Evolutionary conservation across 2,888 invertebrate species (phyloP).

Genomic region (Melinopterus prodromus): DNA sequence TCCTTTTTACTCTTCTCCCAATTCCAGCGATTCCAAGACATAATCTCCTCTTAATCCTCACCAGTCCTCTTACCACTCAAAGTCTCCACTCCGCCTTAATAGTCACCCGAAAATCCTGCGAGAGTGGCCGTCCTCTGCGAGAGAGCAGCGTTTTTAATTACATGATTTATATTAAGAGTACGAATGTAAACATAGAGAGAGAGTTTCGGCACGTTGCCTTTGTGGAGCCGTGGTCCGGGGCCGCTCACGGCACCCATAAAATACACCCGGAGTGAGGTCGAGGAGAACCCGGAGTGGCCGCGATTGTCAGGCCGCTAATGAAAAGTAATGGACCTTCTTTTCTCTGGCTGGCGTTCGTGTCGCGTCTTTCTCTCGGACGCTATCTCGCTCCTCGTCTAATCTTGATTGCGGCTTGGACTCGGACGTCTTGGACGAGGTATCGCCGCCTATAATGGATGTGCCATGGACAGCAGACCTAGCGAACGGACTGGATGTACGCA

Average conservation of each 20-base stretch:
- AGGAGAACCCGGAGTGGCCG: constrained; percentile 34
- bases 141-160: neutral
- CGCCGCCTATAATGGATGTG: neutral
- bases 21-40: neutral
- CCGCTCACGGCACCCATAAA: neutral
- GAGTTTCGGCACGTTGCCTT: constrained; percentile 4
- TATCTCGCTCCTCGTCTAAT: constrained; percentile 30
- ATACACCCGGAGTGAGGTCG: neutral
- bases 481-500: neutral
- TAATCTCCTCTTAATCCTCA: neutral
- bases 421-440: neutral
- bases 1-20: neutral
- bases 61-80: neutral
- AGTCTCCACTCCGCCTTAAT: neutral
- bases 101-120: neutral
- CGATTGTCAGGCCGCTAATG: constrained; percentile 50
- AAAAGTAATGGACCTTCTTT: constrained; percentile 52
- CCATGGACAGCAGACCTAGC: neutral
- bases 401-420: constrained; percentile 45
- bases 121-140: neutral
- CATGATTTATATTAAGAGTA: constrained; percentile 4
- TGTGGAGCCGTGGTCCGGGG: neutral
- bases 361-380: constrained; percentile 24
- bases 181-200: neutral
- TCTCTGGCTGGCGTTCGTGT: constrained; percentile 32